Percentiles rank a stretch among this genome's conserved stretches.
These are phyloP conservation scores for Ochlodes sylvanus DNA, from an alignment of 2,888 invertebrate genomes.

Conservation along the genomic window DNA sequence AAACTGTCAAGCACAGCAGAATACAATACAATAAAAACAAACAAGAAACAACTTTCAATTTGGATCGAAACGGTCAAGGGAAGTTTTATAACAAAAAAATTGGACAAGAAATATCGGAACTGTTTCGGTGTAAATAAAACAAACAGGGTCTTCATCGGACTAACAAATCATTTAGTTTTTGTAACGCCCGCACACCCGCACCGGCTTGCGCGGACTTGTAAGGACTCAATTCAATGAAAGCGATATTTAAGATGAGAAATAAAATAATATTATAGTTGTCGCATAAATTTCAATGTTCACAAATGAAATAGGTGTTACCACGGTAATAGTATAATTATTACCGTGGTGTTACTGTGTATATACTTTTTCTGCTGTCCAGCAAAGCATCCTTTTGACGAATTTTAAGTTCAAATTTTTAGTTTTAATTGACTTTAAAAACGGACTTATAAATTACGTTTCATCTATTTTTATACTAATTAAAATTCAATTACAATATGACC, in stretches of 20 bases:
- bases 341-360: too few relatives aligned
- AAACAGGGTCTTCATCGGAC: conserved; percentile 64
- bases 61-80: conserved; percentile 30
- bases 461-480: too few relatives aligned
- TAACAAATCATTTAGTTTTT: conserved; percentile 75
- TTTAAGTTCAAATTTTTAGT: too few relatives aligned
- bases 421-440: too few relatives aligned
- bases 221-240: conserved; percentile 38
- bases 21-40: conserved; percentile 4
- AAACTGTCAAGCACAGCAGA: conserved; percentile 8
- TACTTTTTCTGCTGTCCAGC: too few relatives aligned
- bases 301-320: too few relatives aligned
- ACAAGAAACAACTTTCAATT: conserved; percentile 32
- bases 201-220: conserved; percentile 48
- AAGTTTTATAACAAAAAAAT: conserved; percentile 34
- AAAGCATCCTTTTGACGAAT: too few relatives aligned
- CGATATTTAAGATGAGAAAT: not conserved
- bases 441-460: too few relatives aligned
- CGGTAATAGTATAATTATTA: too few relatives aligned
- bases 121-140: conserved; percentile 58
- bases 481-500: too few relatives aligned
- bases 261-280: not conserved
- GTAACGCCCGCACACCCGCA: conserved; percentile 41
- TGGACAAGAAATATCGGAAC: conserved; percentile 17
- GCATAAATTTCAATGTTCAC: too few relatives aligned